Percentiles rank a stretch among this genome's conserved stretches.
These are phyloP conservation scores for Trachelus tabidus DNA, from an alignment of 2,888 invertebrate genomes.

Conservation along the genomic window DNA sequence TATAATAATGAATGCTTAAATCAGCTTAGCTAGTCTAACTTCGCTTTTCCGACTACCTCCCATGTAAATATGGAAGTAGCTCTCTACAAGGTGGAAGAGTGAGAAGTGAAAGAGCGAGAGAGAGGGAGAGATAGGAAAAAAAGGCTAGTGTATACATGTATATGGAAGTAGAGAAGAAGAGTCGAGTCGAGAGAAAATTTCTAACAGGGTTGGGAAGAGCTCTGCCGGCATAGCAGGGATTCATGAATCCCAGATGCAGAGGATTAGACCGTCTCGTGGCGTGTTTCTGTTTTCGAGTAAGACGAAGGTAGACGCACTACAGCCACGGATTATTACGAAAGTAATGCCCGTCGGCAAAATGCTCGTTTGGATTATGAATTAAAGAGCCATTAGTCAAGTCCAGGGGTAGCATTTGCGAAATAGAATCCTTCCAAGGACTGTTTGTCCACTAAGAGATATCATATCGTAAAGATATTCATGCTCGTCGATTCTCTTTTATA, in stretches of 20 bases:
- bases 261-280: conserved; percentile 56
- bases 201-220: too few relatives aligned
- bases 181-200: too few relatives aligned
- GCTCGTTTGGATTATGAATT: not conserved
- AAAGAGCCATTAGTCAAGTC: not conserved
- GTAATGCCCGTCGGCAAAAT: conserved; percentile 31
- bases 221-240: conserved; percentile 41
- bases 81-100: conserved; percentile 40
- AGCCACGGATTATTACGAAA: conserved; percentile 51
- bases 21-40: conserved; percentile 63
- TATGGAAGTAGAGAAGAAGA: not conserved
- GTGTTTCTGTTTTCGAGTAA: conserved; percentile 51
- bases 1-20: conserved; percentile 65
- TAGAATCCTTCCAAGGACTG: too few relatives aligned
- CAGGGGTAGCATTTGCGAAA: too few relatives aligned
- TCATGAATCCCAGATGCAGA: conserved; percentile 63
- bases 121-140: conserved; percentile 18
- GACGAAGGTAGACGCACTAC: conserved; percentile 36
- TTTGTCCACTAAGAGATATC: too few relatives aligned
- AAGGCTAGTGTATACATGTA: too few relatives aligned
- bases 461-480: too few relatives aligned
- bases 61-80: conserved; percentile 64
- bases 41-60: conserved; percentile 58
- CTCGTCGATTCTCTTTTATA: too few relatives aligned
- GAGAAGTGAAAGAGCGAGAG: conserved; percentile 32